Base-by-base conservation (phyloP, 35 echinoderm and acorn worm genomes). In the Apostichopus californicus region DNA sequence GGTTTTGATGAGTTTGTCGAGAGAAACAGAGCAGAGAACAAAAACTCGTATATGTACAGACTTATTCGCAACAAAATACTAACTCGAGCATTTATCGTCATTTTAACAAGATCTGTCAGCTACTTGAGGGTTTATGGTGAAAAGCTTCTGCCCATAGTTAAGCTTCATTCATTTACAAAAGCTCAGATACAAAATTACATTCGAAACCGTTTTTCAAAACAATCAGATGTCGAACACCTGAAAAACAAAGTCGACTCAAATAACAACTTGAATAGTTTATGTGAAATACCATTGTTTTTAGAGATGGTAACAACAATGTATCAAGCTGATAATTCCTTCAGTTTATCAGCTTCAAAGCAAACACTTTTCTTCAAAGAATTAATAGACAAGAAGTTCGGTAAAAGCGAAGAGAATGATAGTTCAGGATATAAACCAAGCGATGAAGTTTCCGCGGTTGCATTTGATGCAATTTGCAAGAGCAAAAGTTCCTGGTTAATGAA, bases 1-100 rank as follows among this genome's bases (percentile, higher is more conserved):
- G 71, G 71, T 20, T 75, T 75, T 75, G 71, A 75, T 75, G 71
- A 75, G 17, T 75, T 75, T n/a, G n/a, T 75, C n/a, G 71, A 75
- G n/a, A 20, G 71, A 6, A 75, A 75, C 15, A 7, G 3, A 0
- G 2, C 1, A 21, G 71, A 75, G 17, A n/a, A 75, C 20, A n/a
- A 75, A 22, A 6, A 6, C 1, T 75, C 71, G 7, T 75, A 75
- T 75, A 20, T 75, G 71, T 75, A 75, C n/a, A 75, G 17, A 75
- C 13, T 75, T 20, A 75, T 75, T 75, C 17, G n/a, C 18, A 75
- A 75, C 20, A n/a, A 21, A 14, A 1, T 75, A 75, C n/a, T 75
- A 22, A 75, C 8, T n/a, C 5, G 0, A 75, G 71, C 71, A 18
- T 75, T 75, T 7, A 22, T 75, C 20, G 1, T 75, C 71, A 14